These are phyloP conservation scores for Drosophila chauvacae DNA, from an alignment of 1,140 invertebrate species.

Conservation along the genomic window DNA sequence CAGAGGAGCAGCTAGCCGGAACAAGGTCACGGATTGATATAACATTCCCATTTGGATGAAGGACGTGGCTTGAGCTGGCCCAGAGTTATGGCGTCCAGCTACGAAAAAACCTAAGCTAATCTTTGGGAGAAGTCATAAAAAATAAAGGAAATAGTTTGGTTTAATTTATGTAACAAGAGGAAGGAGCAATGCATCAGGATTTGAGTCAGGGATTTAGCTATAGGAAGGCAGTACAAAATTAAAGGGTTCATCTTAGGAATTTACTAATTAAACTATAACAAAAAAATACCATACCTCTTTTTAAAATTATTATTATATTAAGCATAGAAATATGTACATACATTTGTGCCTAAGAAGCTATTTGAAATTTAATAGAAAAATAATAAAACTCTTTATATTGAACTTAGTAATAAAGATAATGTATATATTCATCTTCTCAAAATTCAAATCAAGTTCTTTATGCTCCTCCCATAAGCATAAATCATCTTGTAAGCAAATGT, in stretches of 20 bases:
- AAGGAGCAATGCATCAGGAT: neutral
- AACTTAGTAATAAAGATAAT: neutral
- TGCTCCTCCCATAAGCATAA: constrained; percentile 7
- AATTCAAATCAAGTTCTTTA: neutral
- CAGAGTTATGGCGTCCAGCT: neutral
- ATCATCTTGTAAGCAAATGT: constrained; percentile 34
- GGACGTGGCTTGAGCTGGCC: neutral
- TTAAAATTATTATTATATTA: neutral
- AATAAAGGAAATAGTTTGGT: neutral
- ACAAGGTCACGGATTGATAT: constrained; percentile 37
- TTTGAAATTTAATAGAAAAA: neutral
- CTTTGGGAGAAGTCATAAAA: neutral
- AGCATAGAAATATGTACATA: neutral
- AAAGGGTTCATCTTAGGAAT: neutral
- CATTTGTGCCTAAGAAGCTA: too few relatives aligned
- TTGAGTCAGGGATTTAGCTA: neutral
- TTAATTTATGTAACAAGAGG: neutral
- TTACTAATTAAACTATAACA: neutral
- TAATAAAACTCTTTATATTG: neutral
- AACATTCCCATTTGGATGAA: neutral
- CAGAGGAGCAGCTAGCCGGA: neutral
- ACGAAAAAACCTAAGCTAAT: neutral
- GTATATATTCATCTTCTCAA: neutral
- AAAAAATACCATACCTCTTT: too few relatives aligned
- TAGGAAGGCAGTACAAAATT: neutral